These are phyloP conservation scores for Aphis gossypii DNA, from an alignment of 1,140 invertebrate genomes.

Conservation along the genomic window DNA sequence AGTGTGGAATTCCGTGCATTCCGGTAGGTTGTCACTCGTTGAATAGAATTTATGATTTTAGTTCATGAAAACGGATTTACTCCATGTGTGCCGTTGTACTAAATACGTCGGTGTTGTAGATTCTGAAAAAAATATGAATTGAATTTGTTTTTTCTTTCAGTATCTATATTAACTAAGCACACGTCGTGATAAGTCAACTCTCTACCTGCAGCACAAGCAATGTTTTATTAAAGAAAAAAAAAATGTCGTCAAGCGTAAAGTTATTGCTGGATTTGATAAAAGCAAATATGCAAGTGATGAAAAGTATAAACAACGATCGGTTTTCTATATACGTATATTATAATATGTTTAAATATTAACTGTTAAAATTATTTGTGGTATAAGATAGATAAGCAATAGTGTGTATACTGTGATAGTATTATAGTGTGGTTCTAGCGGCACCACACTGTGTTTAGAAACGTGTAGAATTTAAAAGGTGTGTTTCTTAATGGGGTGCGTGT, in stretches of 20 bases:
- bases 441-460: constrained; percentile 3
- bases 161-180: too few relatives aligned
- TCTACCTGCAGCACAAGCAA: too few relatives aligned
- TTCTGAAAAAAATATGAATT: neutral
- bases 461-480: constrained; percentile 51
- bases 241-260: neutral
- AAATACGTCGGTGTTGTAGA: neutral
- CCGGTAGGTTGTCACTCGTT: neutral
- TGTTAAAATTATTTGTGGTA: too few relatives aligned
- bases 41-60: neutral
- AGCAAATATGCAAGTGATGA: neutral
- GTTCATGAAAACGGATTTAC: neutral
- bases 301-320: neutral
- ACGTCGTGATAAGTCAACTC: too few relatives aligned
- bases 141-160: neutral
- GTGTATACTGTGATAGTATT: neutral
- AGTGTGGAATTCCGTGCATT: neutral
- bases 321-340: neutral
- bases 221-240: too few relatives aligned
- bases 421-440: neutral
- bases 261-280: neutral
- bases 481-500: constrained; percentile 55
- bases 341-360: neutral
- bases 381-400: neutral
- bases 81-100: neutral